Percentiles rank a stretch among this genome's conserved stretches.
Conservation (phyloP, 1,140 invertebrate genomes). For the Popillia japonica region DNA sequence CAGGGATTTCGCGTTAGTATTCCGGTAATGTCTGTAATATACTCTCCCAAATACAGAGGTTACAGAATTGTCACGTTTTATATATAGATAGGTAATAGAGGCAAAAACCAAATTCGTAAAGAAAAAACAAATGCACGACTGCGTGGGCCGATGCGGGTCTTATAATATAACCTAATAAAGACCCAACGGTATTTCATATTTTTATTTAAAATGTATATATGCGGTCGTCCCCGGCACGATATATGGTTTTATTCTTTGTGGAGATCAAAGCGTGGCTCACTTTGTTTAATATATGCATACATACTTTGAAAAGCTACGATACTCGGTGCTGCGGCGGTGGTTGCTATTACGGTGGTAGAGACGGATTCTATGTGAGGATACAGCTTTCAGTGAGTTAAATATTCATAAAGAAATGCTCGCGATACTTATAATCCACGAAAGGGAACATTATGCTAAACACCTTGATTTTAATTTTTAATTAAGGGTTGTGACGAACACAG, state of each 20-base stretch:
- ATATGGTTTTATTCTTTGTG: conserved; percentile 40
- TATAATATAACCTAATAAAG: conserved; percentile 29
- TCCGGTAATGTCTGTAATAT: neutral
- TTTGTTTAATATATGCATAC: conserved; percentile 49
- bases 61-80: conserved; percentile 10
- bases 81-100: neutral
- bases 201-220: conserved; percentile 37
- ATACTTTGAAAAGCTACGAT: conserved; percentile 48
- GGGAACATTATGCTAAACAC: conserved; percentile 39
- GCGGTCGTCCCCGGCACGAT: conserved; percentile 35
- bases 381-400: conserved; percentile 52
- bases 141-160: neutral
- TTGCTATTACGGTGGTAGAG: conserved; percentile 31
- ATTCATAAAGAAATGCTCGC: conserved; percentile 42
- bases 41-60: neutral
- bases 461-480: conserved; percentile 39
- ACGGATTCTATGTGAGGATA: conserved; percentile 33
- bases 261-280: conserved; percentile 49
- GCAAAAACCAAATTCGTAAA: neutral
- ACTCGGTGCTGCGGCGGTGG: conserved; percentile 26
- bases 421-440: conserved; percentile 26
- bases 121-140: conserved; percentile 18
- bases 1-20: neutral
- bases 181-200: conserved; percentile 34
- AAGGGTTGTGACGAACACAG: neutral